phyloP scores from a whole-genome alignment of 1,140 invertebrate species.

The Drosophila cardini region DNA sequence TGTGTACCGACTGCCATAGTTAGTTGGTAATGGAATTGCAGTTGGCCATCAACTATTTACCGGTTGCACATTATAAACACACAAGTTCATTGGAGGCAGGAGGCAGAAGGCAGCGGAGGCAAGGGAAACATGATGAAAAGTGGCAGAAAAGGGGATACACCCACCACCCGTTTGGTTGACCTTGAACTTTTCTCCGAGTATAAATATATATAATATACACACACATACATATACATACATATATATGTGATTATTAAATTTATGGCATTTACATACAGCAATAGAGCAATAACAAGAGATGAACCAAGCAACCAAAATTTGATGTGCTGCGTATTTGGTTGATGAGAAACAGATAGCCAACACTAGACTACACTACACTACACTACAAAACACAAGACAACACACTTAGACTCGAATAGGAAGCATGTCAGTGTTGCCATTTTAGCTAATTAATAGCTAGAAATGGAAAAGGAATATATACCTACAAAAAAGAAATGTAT shows the following conservation, averaged over 20 bases:
- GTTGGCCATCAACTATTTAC: conserved; percentile 35
- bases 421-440: no score
- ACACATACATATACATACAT: neutral
- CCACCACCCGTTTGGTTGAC: conserved; percentile 47
- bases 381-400: no score
- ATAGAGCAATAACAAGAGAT: conserved; percentile 1
- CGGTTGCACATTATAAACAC: conserved; percentile 23
- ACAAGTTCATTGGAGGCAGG: neutral
- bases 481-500: no score
- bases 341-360: conserved; percentile 26
- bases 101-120: neutral
- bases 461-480: no score
- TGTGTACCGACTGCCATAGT: neutral
- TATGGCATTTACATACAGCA: conserved; percentile 54
- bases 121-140: neutral
- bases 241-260: conserved; percentile 67
- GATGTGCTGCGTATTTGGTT: conserved; percentile 18
- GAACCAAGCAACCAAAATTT: conserved; percentile 10
- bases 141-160: neutral
- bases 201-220: conserved; percentile 15
- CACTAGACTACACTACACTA: no score
- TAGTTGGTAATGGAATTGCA: conserved; percentile 34
- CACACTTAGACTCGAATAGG: no score
- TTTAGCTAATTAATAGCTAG: no score
- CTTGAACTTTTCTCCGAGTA: conserved; percentile 60